These are phyloP conservation scores for Eupithecia vulgata DNA, from an alignment of 2,888 invertebrate species.

Conservation along the genomic window DNA sequence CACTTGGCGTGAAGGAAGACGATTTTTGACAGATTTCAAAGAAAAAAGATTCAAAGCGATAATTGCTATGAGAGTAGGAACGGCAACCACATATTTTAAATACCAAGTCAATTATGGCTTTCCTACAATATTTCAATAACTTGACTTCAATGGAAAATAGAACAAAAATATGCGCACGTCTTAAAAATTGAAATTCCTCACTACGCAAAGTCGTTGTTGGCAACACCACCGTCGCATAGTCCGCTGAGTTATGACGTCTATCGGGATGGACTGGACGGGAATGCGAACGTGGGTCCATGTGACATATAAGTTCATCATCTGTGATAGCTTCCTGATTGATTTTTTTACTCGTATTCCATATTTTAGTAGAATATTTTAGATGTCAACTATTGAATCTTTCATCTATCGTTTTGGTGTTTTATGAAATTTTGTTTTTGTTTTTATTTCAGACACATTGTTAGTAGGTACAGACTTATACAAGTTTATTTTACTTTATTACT, in stretches of 20 bases:
- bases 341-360: background rate
- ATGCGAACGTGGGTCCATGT: constrained; percentile 2
- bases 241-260: constrained; percentile 29
- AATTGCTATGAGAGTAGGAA: background rate
- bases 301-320: constrained; percentile 8
- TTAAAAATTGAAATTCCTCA: background rate
- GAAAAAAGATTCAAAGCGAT: too few species aligned
- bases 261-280: constrained; percentile 11
- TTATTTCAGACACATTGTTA: too few species aligned
- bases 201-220: background rate
- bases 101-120: background rate
- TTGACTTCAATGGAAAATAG: too few species aligned
- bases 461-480: too few species aligned
- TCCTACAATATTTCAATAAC: too few species aligned
- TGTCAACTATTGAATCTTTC: background rate
- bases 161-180: too few species aligned
- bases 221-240: constrained; percentile 8
- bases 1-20: background rate
- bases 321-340: constrained; percentile 12
- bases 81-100: background rate
- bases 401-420: background rate
- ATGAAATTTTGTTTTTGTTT: too few species aligned
- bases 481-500: too few species aligned
- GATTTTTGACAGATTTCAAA: background rate
- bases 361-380: background rate